Conservation (phyloP, 2,888 invertebrate genomes). For the Pyrrhosoma nymphula region DNA sequence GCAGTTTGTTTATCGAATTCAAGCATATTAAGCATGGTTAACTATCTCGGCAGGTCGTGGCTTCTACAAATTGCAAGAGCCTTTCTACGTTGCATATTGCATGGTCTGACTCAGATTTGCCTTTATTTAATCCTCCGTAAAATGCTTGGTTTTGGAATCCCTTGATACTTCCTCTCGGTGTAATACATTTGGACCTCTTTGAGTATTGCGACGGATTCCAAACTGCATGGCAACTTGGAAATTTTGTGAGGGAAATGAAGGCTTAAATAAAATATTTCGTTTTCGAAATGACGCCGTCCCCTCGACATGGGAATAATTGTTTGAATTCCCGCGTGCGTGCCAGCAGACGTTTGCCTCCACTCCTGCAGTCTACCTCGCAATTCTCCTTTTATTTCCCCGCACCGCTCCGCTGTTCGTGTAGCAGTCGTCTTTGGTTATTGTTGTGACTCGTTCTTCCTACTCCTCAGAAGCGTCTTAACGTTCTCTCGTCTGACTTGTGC, state of each 20-base stretch:
- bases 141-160: neutral
- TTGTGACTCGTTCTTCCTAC: neutral
- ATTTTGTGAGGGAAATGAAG: neutral
- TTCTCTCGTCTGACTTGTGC: neutral
- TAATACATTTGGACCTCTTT: neutral
- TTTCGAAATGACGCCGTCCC: neutral
- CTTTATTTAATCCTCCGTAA: neutral
- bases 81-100: neutral
- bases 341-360: neutral
- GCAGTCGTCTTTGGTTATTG: neutral
- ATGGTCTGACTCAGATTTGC: neutral
- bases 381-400: neutral
- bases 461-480: neutral
- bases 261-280: neutral
- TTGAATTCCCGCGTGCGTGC: neutral
- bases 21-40: too few species aligned
- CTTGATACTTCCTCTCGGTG: neutral
- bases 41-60: too few species aligned
- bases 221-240: neutral
- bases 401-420: too few species aligned
- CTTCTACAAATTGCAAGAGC: neutral
- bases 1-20: too few species aligned
- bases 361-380: neutral
- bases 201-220: neutral
- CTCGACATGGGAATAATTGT: neutral